Evolutionary conservation across 1,140 invertebrate species (phyloP).

Genomic region (Spodoptera frugiperda): DNA sequence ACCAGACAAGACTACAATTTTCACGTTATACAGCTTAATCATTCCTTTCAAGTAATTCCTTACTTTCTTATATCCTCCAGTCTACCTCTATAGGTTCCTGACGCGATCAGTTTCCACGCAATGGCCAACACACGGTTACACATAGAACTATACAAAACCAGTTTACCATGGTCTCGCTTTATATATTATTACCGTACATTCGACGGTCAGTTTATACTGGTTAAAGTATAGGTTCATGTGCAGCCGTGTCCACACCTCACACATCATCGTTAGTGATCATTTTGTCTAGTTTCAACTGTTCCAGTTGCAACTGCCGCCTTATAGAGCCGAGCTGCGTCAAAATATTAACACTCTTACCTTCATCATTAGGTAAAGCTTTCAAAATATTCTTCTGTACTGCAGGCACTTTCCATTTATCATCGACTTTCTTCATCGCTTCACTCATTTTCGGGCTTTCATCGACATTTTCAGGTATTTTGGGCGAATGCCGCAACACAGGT

Average conservation of each 20-base stretch:
- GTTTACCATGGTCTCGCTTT: no score
- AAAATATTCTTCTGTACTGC: slow-evolving; percentile 87
- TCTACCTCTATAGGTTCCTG: no score
- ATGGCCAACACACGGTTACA: no score
- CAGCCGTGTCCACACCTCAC: slow-evolving; percentile 31
- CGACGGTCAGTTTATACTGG: no score
- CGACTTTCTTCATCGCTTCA: slow-evolving; percentile 83
- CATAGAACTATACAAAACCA: no score
- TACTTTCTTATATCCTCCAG: no score
- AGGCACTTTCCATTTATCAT: slow-evolving; percentile 87
- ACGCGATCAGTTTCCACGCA: slow-evolving; percentile 3
- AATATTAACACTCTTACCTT: slow-evolving; percentile 84
- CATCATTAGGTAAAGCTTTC: slow-evolving; percentile 80
- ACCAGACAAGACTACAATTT: no score
- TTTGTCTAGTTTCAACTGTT: slow-evolving; percentile 86
- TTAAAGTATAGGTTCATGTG: no score
- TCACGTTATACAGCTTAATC: no score
- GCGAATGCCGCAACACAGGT: slow-evolving; percentile 86
- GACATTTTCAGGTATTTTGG: slow-evolving; percentile 61
- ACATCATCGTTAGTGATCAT: slow-evolving; percentile 66
- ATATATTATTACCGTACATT: no score
- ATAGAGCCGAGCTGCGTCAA: slow-evolving; percentile 88
- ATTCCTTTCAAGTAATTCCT: no score
- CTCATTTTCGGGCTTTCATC: slow-evolving; percentile 65
- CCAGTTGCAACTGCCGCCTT: slow-evolving; percentile 86